These are phyloP conservation scores for Cynaeus angustus DNA, from an alignment of 2,888 invertebrate genomes.

Conservation along the genomic window DNA sequence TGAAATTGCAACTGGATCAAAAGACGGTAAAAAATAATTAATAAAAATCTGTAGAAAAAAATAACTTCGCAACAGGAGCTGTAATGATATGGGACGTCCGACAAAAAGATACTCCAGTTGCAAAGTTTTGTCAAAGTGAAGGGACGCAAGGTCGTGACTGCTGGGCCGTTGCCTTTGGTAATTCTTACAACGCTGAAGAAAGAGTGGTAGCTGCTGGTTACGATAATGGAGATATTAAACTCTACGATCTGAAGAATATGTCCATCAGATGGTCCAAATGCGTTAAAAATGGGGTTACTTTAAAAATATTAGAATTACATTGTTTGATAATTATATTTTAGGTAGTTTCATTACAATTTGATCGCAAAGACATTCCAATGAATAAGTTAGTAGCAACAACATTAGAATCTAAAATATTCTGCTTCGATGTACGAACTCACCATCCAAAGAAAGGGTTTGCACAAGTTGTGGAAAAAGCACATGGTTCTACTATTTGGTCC, in stretches of 20 bases:
- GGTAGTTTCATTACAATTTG: constrained; percentile 91
- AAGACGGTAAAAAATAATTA: constrained; percentile 81
- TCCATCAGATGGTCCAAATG: constrained; percentile 92
- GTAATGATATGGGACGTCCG: constrained; percentile 98
- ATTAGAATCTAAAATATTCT: constrained; percentile 90
- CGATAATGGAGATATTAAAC: constrained; percentile 96
- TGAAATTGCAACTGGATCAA: constrained; percentile 94
- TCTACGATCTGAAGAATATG: constrained; percentile 92
- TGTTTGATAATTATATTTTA: too few relatives aligned
- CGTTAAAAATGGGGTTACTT: constrained; percentile 86
- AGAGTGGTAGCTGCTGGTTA: constrained; percentile 93
- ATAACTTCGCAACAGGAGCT: constrained; percentile 73
- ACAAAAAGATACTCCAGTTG: constrained; percentile 91
- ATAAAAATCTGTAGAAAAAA: background rate
- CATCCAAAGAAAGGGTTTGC: constrained; percentile 92
- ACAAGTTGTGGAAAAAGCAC: constrained; percentile 73
- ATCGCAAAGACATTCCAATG: constrained; percentile 94
- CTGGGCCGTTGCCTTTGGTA: constrained; percentile 95
- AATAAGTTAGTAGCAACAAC: constrained; percentile 95
- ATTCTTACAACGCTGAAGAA: constrained; percentile 90
- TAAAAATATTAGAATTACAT: too few relatives aligned
- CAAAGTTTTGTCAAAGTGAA: constrained; percentile 86
- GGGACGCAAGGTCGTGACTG: constrained; percentile 88
- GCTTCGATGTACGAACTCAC: constrained; percentile 92
- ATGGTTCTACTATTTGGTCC: constrained; percentile 89